phyloP scores from a whole-genome alignment of 2,888 invertebrate genomes.

The Spisula solida region DNA sequence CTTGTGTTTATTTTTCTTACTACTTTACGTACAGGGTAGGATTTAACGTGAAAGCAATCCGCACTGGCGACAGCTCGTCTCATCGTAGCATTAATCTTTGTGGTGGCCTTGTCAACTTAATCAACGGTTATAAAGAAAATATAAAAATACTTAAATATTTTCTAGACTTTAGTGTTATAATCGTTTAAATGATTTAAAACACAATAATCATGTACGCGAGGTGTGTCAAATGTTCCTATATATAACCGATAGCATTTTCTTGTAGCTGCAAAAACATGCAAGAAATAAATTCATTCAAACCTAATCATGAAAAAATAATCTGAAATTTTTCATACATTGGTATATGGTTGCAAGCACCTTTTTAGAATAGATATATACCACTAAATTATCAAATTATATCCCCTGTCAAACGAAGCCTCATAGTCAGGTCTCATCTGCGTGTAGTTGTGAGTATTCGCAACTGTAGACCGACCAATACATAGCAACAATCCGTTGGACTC shows the following conservation, averaged over 20 bases:
- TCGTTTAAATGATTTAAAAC: constrained; percentile 38
- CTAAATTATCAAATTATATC: too few relatives aligned
- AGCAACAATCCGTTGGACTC: too few relatives aligned
- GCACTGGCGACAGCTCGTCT: constrained; percentile 61
- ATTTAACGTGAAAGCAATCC: constrained; percentile 26
- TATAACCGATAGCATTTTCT: not conserved
- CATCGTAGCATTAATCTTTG: constrained; percentile 57
- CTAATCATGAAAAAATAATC: too few relatives aligned
- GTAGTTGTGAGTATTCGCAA: too few relatives aligned
- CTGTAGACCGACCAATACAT: too few relatives aligned
- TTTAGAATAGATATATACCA: too few relatives aligned
- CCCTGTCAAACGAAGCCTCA: too few relatives aligned
- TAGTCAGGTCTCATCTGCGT: too few relatives aligned
- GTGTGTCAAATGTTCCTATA: not conserved
- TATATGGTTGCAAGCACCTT: too few relatives aligned
- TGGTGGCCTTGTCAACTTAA: constrained; percentile 54
- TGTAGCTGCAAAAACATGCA: too few relatives aligned
- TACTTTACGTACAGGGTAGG: not conserved
- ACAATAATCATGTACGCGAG: not conserved
- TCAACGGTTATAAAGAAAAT: constrained; percentile 30
- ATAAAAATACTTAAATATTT: constrained; percentile 42
- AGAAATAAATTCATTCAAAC: too few relatives aligned
- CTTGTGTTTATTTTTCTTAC: constrained; percentile 8
- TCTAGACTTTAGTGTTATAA: constrained; percentile 56
- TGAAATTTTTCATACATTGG: too few relatives aligned